A percentile compares a stretch with the other conserved stretches of the same genome.
Evolutionary conservation across 2,888 invertebrate species (phyloP).

Genomic region (Cinara cedri): DNA sequence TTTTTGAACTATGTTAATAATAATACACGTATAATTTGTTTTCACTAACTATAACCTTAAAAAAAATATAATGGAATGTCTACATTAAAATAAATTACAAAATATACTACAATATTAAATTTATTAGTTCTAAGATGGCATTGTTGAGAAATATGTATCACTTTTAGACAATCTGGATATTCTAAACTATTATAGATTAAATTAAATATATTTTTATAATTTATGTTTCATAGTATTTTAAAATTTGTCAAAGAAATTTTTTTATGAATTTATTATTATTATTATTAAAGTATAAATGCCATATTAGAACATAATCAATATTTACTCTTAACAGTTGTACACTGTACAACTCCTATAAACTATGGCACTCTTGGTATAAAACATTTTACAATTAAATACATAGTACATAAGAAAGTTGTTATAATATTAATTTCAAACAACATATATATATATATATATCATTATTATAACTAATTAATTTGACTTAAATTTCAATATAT

Average conservation of each 20-base stretch:
- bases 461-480: neutral
- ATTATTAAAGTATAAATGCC: conserved; percentile 4
- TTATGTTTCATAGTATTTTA: neutral
- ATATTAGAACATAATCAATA: conserved; percentile 7
- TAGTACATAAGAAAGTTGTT: conserved; percentile 15
- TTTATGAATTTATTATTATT: neutral
- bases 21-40: neutral
- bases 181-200: neutral
- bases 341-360: conserved; percentile 32
- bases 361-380: conserved; percentile 52
- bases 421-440: conserved; percentile 21
- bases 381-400: conserved; percentile 16
- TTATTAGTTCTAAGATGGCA: conserved; percentile 46
- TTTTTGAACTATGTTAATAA: conserved; percentile 21
- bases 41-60: conserved; percentile 21
- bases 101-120: neutral
- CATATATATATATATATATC: too few species aligned
- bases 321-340: conserved; percentile 16
- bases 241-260: neutral
- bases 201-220: neutral
- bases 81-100: conserved; percentile 13
- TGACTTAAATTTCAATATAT: conserved; percentile 15
- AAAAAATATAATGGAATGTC: conserved; percentile 21
- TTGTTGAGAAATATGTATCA: neutral
- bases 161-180: neutral